Evolutionary conservation across 2,113 vertebrate species (phyloP), one percentile per base, ranked within the genome.

Genomic region (Hyperoodon ampullatus): DNA sequence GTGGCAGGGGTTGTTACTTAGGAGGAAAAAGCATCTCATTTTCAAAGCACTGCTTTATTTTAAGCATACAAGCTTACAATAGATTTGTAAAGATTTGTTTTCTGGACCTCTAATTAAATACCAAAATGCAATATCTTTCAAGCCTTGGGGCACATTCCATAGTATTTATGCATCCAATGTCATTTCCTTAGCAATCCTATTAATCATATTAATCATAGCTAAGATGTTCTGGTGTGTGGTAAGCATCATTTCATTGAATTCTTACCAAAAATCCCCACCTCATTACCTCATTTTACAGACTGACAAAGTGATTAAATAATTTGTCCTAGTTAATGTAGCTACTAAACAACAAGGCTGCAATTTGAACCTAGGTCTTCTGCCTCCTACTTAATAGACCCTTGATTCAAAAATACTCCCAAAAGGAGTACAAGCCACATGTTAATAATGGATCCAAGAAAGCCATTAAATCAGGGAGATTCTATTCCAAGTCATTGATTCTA

Each of bases 331-430:
- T 90, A 88, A 93, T 21, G 19, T 14, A 90, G 14, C 35, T 39
- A 95, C n/a, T 68, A 88, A 90, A 33, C 30, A 33, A 63, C 33
- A 90, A 14, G 16, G 19, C 28, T 95, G 9, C 55, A 94, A 86
- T 93, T 63, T 89, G 89, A 98, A 83, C 16, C n/a, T 15, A 63
- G 11, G 30, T 82, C 53, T 96, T 94, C 44, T 89, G 35, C 71
- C 42, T 89, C 9, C 70, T 47, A 53, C 39, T 39, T 16, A 88
- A 77, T 33, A 92, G 53, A 93, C 5, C 3, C 14, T 90, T 71
- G 14, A 50, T 39, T 89, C 50, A 90, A 42, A 61, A 83, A 24
- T 58, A 72, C 39, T 84, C 24, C 80, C 60, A 0, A 88, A 92
- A 77, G 18, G 39, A 96, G 1, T 80, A 80, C 1, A 65, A 58